Percentiles rank a stretch among this genome's conserved stretches.
Conservation (phyloP, 2,888 invertebrate genomes). For the Leptopilina drosophilae region DNA sequence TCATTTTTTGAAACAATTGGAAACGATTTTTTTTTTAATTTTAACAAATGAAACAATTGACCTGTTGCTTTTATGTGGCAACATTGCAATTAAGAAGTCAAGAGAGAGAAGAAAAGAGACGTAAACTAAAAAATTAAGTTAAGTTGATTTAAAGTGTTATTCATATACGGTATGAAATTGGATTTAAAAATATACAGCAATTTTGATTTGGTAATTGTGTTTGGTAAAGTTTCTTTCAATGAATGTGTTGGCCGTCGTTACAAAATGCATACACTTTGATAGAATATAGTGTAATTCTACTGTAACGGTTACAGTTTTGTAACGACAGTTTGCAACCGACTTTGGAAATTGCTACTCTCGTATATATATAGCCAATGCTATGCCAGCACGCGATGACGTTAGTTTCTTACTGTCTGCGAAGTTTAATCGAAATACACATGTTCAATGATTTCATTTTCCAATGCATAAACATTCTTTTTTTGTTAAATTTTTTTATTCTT, state of each 20-base stretch:
- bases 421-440: slow-evolving; percentile 33
- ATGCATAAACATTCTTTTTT: background rate
- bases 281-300: slow-evolving; percentile 6
- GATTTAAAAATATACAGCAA: background rate
- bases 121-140: too few relatives aligned
- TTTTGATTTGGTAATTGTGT: slow-evolving; percentile 9
- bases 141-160: too few relatives aligned
- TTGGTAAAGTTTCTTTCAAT: slow-evolving; percentile 13
- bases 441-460: slow-evolving; percentile 17
- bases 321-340: slow-evolving; percentile 41
- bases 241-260: background rate
- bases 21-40: too few relatives aligned
- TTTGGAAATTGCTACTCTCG: slow-evolving; percentile 19
- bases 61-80: background rate
- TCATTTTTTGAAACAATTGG: too few relatives aligned
- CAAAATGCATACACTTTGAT: slow-evolving; percentile 12
- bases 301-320: slow-evolving; percentile 3
- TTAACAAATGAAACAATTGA: background rate
- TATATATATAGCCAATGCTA: background rate
- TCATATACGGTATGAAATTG: background rate
- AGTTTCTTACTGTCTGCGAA: slow-evolving; percentile 39
- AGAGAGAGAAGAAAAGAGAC: too few relatives aligned
- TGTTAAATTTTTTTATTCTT: too few relatives aligned
- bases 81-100: too few relatives aligned
- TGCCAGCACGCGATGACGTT: slow-evolving; percentile 31